Conservation (phyloP, 2,888 invertebrate genomes). For the Eurytoma adleriae region DNA sequence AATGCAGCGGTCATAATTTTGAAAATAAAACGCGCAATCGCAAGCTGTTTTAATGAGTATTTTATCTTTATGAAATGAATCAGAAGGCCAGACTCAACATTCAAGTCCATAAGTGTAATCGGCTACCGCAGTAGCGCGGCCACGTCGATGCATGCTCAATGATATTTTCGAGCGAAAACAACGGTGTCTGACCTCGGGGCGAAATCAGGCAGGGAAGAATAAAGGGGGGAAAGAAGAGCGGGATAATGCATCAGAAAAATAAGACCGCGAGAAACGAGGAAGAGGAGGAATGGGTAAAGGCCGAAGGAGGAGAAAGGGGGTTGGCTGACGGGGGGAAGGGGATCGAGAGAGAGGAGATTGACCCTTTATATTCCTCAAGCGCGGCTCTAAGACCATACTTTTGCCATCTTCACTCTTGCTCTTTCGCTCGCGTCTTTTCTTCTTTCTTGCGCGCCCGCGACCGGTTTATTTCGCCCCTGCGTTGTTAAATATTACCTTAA, state of each 20-base stretch:
- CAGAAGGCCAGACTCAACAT: not conserved
- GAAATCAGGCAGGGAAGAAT: slow-evolving; percentile 52
- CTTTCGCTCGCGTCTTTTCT: slow-evolving; percentile 12
- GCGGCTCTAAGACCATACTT: slow-evolving; percentile 12
- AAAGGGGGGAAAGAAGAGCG: slow-evolving; percentile 20
- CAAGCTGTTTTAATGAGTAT: slow-evolving; percentile 14
- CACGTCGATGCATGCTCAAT: slow-evolving; percentile 52
- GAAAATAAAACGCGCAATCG: too few relatives aligned
- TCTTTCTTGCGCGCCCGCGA: slow-evolving; percentile 64
- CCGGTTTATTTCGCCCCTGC: slow-evolving; percentile 73
- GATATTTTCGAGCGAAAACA: slow-evolving; percentile 61
- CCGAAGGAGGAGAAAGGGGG: slow-evolving; percentile 56
- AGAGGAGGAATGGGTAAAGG: slow-evolving; percentile 23
- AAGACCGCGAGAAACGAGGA: slow-evolving; percentile 53
- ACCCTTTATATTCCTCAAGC: slow-evolving; percentile 67
- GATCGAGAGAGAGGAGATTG: slow-evolving; percentile 69
- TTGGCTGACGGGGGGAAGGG: slow-evolving; percentile 56
- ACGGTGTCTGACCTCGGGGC: slow-evolving; percentile 61
- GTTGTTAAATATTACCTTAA: slow-evolving; percentile 71
- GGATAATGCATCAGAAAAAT: slow-evolving; percentile 54
- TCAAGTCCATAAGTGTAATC: slow-evolving; percentile 30
- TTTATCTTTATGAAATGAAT: slow-evolving; percentile 38
- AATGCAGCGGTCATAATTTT: too few relatives aligned
- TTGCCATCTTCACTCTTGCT: slow-evolving; percentile 30
- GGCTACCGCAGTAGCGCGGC: slow-evolving; percentile 53